These are phyloP conservation scores for Sparidentex hasta DNA, from an alignment of 2,797 vertebrate species.

Conservation along the genomic window DNA sequence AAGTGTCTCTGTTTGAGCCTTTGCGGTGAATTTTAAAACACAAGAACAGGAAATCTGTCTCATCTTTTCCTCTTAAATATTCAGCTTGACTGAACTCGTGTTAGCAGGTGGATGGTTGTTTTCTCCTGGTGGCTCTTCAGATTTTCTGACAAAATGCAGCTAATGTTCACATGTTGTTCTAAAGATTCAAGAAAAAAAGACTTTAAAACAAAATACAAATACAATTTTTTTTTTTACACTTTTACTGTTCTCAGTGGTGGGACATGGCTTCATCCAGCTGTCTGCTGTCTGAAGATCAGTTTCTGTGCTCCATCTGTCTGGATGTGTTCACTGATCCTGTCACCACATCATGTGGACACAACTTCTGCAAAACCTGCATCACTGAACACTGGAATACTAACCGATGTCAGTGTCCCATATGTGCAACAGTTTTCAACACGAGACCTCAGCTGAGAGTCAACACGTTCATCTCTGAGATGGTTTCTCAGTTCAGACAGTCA, in stretches of 20 bases:
- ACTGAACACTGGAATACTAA: neutral
- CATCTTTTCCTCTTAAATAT: no score
- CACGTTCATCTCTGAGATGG: conserved; percentile 34
- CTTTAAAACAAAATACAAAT: neutral
- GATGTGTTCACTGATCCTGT: conserved; percentile 20
- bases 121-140: no score
- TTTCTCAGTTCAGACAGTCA: conserved; percentile 3
- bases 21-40: no score
- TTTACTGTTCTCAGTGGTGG: neutral
- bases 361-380: conserved; percentile 34
- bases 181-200: no score
- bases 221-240: neutral
- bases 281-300: neutral
- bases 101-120: no score
- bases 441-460: conserved; percentile 1
- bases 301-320: conserved; percentile 32
- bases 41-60: no score
- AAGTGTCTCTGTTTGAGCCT: no score
- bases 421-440: neutral
- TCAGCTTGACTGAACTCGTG: no score
- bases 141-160: no score
- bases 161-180: no score
- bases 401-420: neutral
- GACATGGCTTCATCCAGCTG: neutral
- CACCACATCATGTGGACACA: conserved; percentile 22